phyloP scores from a whole-genome alignment of 2,113 vertebrate species.

The Heterotis niloticus region DNA sequence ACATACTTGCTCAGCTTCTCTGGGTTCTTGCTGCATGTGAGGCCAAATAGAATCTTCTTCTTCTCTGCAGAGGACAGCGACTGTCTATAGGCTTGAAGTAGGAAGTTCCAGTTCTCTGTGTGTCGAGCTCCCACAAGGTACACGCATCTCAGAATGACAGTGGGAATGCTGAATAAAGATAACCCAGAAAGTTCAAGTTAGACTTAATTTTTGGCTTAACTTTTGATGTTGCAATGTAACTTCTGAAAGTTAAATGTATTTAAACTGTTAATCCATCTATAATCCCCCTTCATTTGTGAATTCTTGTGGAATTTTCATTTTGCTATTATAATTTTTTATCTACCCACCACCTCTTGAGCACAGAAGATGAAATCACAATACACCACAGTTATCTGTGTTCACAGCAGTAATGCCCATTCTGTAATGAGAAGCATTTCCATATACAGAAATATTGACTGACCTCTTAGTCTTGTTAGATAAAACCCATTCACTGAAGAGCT shows the following conservation, averaged over 20 bases:
- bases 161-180: conserved; percentile 30
- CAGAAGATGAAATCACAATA: neutral
- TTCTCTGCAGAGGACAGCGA: conserved; percentile 37
- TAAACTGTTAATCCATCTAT: no score
- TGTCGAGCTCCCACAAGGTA: conserved; percentile 36
- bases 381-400: neutral
- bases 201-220: no score
- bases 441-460: conserved; percentile 8
- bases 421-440: neutral
- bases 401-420: neutral
- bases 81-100: conserved; percentile 34
- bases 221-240: no score
- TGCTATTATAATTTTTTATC: neutral
- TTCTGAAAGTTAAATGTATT: no score
- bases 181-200: neutral
- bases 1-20: conserved; percentile 37
- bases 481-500: conserved; percentile 37
- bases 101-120: conserved; percentile 39
- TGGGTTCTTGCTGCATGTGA: conserved; percentile 35
- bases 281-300: no score
- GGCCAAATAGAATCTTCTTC: conserved; percentile 37
- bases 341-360: neutral
- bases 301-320: no score
- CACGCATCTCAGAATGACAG: conserved; percentile 34
- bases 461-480: conserved; percentile 43